Evolutionary conservation across 2,888 invertebrate genomes (phyloP).

Genomic region (Harmothoe impar): DNA sequence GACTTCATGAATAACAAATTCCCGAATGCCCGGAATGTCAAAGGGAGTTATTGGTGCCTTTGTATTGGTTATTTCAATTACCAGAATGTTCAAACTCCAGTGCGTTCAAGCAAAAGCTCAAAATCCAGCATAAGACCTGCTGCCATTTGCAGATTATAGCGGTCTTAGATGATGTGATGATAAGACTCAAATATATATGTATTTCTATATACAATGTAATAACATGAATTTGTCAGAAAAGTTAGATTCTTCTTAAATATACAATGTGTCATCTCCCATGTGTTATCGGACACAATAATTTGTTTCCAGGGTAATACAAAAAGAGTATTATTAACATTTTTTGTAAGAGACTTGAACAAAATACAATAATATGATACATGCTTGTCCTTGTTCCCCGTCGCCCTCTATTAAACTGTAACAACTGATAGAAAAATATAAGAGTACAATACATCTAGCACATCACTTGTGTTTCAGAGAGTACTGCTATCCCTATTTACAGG

Average conservation of each 20-base stretch:
- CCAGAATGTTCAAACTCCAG: background rate
- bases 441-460: slow-evolving; percentile 42
- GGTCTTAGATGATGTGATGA: background rate
- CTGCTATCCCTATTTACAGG: slow-evolving; percentile 31
- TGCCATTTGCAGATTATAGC: slow-evolving; percentile 21
- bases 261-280: background rate
- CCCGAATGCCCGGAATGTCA: slow-evolving; percentile 32
- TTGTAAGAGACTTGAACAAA: slow-evolving; percentile 35
- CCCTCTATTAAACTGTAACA: slow-evolving; percentile 3
- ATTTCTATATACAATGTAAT: slow-evolving; percentile 15
- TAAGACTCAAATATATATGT: slow-evolving; percentile 10
- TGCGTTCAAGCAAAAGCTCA: background rate
- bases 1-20: slow-evolving; percentile 1
- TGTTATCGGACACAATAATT: background rate
- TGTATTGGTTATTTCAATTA: background rate
- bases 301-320: background rate
- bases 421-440: slow-evolving; percentile 53
- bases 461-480: slow-evolving; percentile 10
- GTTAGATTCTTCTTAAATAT: slow-evolving; percentile 36
- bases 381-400: slow-evolving; percentile 1
- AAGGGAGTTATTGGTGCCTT: background rate
- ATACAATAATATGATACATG: background rate
- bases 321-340: slow-evolving; percentile 1
- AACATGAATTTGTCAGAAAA: slow-evolving; percentile 6
- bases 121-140: slow-evolving; percentile 19